These are phyloP conservation scores for Acanthosepion lycidas DNA, from an alignment of 2,888 invertebrate genomes.

Conservation along the genomic window DNA sequence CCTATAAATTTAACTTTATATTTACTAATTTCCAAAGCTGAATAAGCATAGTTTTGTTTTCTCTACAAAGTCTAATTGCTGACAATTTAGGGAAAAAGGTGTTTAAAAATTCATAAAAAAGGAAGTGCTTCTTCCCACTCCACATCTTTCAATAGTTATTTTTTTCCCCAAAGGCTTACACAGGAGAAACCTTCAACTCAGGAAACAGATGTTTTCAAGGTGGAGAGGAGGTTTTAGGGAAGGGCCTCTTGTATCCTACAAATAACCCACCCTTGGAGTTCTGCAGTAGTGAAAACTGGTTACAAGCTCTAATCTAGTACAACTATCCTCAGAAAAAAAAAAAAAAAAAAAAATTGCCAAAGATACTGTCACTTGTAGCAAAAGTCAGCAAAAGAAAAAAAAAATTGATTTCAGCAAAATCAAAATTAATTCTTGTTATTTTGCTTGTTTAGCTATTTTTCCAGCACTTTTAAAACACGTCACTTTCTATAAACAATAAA, in stretches of 20 bases:
- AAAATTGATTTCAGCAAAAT: not conserved
- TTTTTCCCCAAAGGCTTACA: not conserved
- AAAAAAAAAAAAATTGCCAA: not conserved
- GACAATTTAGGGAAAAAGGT: conserved; percentile 8
- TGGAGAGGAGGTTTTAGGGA: not conserved
- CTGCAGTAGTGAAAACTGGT: not conserved
- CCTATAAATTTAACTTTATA: not conserved
- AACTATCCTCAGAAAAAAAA: not conserved
- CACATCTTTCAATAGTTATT: not conserved
- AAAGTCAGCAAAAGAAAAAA: not conserved
- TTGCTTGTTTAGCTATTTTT: too few relatives aligned
- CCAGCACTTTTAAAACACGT: too few relatives aligned
- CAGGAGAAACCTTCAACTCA: not conserved
- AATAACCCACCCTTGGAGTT: not conserved
- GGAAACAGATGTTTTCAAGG: conserved; percentile 33
- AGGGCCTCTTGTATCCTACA: not conserved
- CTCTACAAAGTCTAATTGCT: not conserved
- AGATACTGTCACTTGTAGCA: not conserved
- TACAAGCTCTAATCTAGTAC: not conserved
- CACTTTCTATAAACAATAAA: too few relatives aligned
- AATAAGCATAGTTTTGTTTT: not conserved
- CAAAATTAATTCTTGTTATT: not conserved
- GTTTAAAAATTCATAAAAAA: conserved; percentile 15
- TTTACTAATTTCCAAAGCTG: not conserved
- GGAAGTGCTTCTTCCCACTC: not conserved